A percentile compares a stretch with the other conserved stretches of the same genome.
These are phyloP conservation scores for Garra rufa DNA, from an alignment of 2,113 vertebrate species.

Conservation along the genomic window DNA sequence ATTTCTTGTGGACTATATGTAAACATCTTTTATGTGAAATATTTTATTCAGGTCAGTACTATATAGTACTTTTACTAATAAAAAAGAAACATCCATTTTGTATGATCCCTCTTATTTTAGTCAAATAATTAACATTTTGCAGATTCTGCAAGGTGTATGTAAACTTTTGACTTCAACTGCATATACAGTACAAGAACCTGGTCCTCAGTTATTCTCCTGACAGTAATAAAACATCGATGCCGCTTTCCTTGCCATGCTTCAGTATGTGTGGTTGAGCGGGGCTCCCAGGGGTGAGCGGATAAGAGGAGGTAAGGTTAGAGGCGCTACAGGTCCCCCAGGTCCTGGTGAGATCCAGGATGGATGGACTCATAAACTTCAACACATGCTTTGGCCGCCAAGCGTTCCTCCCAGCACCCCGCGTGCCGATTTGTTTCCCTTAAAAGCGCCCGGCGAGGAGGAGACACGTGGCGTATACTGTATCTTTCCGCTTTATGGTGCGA, in stretches of 20 bases:
- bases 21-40: too few species aligned
- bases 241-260: not conserved
- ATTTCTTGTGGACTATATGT: too few species aligned
- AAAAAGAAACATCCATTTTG: too few species aligned
- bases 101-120: too few species aligned
- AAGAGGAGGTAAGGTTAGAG: constrained; percentile 20
- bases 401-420: constrained; percentile 20
- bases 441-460: constrained; percentile 11
- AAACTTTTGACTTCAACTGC: too few species aligned
- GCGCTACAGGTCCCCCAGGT: constrained; percentile 45
- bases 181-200: not conserved
- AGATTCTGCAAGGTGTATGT: too few species aligned
- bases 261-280: constrained; percentile 1
- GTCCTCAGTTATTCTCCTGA: constrained; percentile 35
- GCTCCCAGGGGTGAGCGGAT: constrained; percentile 19
- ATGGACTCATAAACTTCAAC: constrained; percentile 58
- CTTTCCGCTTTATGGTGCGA: constrained; percentile 41
- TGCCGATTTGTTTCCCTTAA: constrained; percentile 39
- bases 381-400: constrained; percentile 45
- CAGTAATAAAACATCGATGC: constrained; percentile 42
- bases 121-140: too few species aligned
- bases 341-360: constrained; percentile 42
- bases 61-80: too few species aligned
- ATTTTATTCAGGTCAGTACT: too few species aligned
- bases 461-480: constrained; percentile 53